Conservation (phyloP, 2,797 vertebrate species). For the Pseudochromis fuscus region DNA sequence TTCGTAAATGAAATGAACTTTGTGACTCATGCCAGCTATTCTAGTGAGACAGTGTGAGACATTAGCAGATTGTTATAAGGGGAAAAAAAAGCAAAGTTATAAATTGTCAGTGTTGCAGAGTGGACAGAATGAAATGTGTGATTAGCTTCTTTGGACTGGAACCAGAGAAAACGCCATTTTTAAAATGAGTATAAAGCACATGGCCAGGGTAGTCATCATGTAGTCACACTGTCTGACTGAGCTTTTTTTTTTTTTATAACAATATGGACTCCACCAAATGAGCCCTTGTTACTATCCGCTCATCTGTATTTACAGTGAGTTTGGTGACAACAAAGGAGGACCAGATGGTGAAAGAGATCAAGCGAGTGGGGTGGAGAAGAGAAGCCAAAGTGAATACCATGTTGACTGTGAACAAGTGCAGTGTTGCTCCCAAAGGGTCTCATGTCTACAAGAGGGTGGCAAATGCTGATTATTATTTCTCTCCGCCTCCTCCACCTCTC, state of each 20-base stretch:
- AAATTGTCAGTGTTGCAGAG: too few species aligned
- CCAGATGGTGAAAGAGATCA: slow-evolving; percentile 29
- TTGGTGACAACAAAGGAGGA: slow-evolving; percentile 7
- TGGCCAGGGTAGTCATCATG: background rate
- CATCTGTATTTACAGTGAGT: slow-evolving; percentile 26
- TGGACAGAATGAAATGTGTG: too few species aligned
- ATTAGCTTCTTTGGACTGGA: background rate
- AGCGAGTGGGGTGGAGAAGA: slow-evolving; percentile 8
- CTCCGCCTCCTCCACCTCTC: slow-evolving; percentile 49
- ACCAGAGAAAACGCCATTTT: too few species aligned
- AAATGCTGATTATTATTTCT: slow-evolving; percentile 60
- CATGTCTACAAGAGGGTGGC: slow-evolving; percentile 42
- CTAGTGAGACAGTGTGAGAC: too few species aligned
- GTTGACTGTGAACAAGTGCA: slow-evolving; percentile 2
- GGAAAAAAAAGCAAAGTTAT: too few species aligned
- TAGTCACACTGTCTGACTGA: background rate
- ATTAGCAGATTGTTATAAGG: too few species aligned
- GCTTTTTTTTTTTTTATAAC: slow-evolving; percentile 6
- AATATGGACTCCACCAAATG: slow-evolving; percentile 1
- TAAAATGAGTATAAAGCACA: too few species aligned
- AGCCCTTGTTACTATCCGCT: slow-evolving; percentile 1
- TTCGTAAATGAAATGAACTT: too few species aligned
- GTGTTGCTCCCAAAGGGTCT: slow-evolving; percentile 40
- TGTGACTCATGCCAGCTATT: too few species aligned
- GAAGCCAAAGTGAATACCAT: slow-evolving; percentile 18